A percentile compares a stretch with the other conserved stretches of the same genome.
Evolutionary conservation across 2,797 vertebrate species (phyloP).

Genomic region (Silurus lanzhouensis): DNA sequence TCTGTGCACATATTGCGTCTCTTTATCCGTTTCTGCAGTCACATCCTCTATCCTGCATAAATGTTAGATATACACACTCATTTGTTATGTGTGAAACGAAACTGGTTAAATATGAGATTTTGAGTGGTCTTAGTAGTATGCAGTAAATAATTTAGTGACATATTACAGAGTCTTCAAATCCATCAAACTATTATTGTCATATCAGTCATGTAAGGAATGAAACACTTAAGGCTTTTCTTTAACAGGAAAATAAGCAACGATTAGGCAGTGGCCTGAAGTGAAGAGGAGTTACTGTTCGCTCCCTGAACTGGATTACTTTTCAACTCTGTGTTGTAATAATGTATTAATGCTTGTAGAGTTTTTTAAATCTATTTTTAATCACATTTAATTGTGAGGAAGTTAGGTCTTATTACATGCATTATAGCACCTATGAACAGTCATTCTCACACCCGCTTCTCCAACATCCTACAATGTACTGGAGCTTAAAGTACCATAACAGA

Average conservation of each 20-base stretch:
- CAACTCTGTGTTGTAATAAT: background rate
- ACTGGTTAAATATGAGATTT: background rate
- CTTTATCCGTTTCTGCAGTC: slow-evolving; percentile 14
- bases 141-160: background rate
- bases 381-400: background rate
- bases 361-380: background rate
- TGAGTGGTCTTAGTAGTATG: background rate
- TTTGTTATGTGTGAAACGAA: background rate
- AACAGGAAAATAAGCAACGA: background rate
- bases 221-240: background rate
- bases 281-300: background rate
- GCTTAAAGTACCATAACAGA: too few relatives aligned
- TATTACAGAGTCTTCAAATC: background rate
- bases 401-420: background rate
- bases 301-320: background rate
- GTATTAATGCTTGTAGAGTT: too few relatives aligned
- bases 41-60: slow-evolving; percentile 13
- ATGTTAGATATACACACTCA: background rate
- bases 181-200: background rate
- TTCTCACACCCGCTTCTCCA: background rate
- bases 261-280: background rate
- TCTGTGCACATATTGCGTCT: background rate
- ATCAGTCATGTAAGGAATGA: background rate
- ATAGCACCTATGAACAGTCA: background rate
- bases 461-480: too few relatives aligned